Evolutionary conservation across 2,797 vertebrate species (phyloP), one percentile per base, ranked within the genome.

Genomic region (Erpetoichthys calabaricus): DNA sequence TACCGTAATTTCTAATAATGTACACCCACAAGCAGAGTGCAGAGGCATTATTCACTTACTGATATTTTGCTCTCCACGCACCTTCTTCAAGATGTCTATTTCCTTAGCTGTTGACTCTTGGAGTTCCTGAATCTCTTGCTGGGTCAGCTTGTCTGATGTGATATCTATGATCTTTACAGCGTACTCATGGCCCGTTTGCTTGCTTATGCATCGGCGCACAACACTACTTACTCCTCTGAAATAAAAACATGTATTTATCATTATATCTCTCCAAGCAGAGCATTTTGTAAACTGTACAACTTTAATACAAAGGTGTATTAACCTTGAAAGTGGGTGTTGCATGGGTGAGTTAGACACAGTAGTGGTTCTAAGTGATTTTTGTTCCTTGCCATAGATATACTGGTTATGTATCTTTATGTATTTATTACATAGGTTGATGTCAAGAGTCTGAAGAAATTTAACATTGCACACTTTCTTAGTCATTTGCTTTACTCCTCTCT

Each of bases 111-210:
- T 98, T 6, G 94, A 85, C 45, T 86, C 83, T 9, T 86, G 73
- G 72, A 99, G 83, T 66, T 98, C 96, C 69, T 80, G 75, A 1
- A 89, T 85, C 80, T 96, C 89, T 62, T 84, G 62, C 0, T 82
- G 55, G 3, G 76, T 89, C 59, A 86, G 84, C 73, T 88, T 90
- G 55, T 97, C 96, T 0, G 91, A 94, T 0, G 94, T 92, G 75
- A 98, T 82, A 72, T 99, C 96, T 0, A 99, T 99, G 68, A 99
- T 86, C 75, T 99, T 99, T 61, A 98, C 96, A 0, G 96, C 96
- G 0, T 90, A 98, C 4, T 95, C 93, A 70, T 85, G 76, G 56
- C 77, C 66, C 0, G 85, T 89, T 51, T 51, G 73, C 62, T 96
- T 98, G 75, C 90, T 69, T 7, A 98, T 75, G 58, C 96, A 99